Conservation (phyloP, 2,888 invertebrate species). For the Caenorhabditis sp. region DNA sequence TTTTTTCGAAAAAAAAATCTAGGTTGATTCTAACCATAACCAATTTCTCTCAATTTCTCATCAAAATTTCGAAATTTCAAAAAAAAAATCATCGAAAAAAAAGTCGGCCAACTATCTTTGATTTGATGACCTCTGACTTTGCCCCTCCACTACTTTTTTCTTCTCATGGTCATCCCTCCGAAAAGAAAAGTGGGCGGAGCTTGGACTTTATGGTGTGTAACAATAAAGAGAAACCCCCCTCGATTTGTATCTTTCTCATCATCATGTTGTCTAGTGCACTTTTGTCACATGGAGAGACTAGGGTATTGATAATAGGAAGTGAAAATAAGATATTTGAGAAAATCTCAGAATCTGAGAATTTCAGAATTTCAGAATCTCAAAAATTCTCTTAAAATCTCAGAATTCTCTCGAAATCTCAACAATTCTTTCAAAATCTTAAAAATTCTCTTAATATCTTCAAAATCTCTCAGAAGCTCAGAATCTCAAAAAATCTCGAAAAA, state of each 20-base stretch:
- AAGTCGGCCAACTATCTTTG: constrained; percentile 13
- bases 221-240: not conserved
- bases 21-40: not conserved
- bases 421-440: no score
- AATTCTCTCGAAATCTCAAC: no score
- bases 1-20: no score
- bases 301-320: no score
- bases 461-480: not conserved
- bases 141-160: not conserved
- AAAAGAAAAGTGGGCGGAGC: constrained; percentile 9
- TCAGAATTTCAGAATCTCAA: no score
- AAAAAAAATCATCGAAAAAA: constrained; percentile 11
- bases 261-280: constrained; percentile 34
- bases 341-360: no score
- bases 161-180: constrained; percentile 8
- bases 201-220: constrained; percentile 1
- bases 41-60: constrained; percentile 9
- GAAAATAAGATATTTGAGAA: not conserved
- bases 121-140: constrained; percentile 50
- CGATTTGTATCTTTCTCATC: not conserved
- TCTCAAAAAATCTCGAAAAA: no score
- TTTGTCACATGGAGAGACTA: constrained; percentile 8
- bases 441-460: no score
- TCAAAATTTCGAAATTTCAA: not conserved
- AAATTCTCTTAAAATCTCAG: no score